Percentiles rank a stretch among this genome's conserved stretches.
Conservation (phyloP, 2,888 invertebrate species). For the Endotricha flammealis region DNA sequence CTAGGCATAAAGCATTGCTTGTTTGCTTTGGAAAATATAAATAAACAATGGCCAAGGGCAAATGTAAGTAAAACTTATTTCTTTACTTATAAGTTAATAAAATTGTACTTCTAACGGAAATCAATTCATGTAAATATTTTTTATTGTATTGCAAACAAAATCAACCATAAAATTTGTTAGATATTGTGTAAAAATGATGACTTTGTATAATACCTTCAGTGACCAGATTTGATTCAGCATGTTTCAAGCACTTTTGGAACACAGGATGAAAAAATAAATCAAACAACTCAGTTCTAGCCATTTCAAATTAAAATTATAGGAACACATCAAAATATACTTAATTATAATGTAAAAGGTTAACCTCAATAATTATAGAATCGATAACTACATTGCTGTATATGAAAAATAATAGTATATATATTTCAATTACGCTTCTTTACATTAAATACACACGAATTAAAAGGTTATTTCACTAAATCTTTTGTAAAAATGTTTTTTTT, state of each 20-base stretch:
- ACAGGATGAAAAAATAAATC: conserved; percentile 76
- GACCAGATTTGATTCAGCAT: conserved; percentile 59
- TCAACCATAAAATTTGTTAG: too few relatives aligned
- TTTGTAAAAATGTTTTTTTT: too few relatives aligned
- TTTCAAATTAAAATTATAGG: conserved; percentile 28
- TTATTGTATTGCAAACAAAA: too few relatives aligned
- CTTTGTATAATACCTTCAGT: conserved; percentile 50
- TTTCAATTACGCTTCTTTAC: neutral
- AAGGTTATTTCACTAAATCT: too few relatives aligned
- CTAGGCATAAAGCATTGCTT: too few relatives aligned
- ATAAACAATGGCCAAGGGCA: too few relatives aligned
- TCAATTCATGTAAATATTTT: too few relatives aligned
- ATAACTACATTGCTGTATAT: conserved; percentile 37
- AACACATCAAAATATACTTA: conserved; percentile 52
- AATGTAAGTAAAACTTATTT: too few relatives aligned
- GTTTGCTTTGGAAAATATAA: too few relatives aligned
- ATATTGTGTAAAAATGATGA: neutral
- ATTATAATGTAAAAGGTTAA: conserved; percentile 57
- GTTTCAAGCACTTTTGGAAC: conserved; percentile 74
- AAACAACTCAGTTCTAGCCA: conserved; percentile 74
- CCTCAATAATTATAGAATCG: conserved; percentile 47
- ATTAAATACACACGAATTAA: neutral
- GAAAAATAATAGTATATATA: conserved; percentile 15
- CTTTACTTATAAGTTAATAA: too few relatives aligned
- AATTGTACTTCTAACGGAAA: too few relatives aligned